Conservation (phyloP, 1,140 invertebrate genomes). For the Piezodorus guildinii region DNA sequence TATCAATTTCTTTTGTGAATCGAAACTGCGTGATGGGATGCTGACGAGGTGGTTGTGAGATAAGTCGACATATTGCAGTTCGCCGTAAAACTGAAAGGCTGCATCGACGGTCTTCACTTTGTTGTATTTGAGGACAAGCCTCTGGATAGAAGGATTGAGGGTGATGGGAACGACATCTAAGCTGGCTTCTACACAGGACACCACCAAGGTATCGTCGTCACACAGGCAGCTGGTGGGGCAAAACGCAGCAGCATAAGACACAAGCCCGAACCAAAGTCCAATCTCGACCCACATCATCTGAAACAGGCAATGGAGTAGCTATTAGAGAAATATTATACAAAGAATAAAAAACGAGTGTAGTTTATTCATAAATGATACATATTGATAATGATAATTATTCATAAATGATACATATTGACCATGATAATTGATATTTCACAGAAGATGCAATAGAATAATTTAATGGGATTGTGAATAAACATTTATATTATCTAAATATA, state of each 20-base stretch:
- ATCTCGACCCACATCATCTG: conserved; percentile 33
- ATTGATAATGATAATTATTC: too few species aligned
- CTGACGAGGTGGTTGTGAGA: conserved; percentile 70
- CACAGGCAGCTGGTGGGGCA: conserved; percentile 72
- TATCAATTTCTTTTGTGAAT: conserved; percentile 63
- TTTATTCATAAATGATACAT: too few species aligned
- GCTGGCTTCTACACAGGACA: conserved; percentile 69
- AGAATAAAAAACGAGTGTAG: too few species aligned
- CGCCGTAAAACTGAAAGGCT: conserved; percentile 75
- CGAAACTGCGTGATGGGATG: conserved; percentile 64
- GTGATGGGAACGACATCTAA: conserved; percentile 82
- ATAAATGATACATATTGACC: too few species aligned
- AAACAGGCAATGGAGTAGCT: not conserved
- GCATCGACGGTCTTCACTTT: conserved; percentile 75
- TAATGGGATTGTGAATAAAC: too few species aligned
- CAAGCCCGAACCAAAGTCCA: conserved; percentile 30
- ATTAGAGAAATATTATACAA: too few species aligned
- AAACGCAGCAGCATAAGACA: conserved; percentile 35
- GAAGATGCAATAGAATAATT: too few species aligned
- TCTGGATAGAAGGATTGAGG: conserved; percentile 75
- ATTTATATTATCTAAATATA: too few species aligned
- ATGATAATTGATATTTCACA: too few species aligned
- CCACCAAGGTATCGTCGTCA: conserved; percentile 78
- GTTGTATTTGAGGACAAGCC: conserved; percentile 70
- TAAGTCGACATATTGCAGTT: conserved; percentile 69